Conservation (phyloP, 2,113 vertebrate species). For the Elephantulus edwardii region DNA sequence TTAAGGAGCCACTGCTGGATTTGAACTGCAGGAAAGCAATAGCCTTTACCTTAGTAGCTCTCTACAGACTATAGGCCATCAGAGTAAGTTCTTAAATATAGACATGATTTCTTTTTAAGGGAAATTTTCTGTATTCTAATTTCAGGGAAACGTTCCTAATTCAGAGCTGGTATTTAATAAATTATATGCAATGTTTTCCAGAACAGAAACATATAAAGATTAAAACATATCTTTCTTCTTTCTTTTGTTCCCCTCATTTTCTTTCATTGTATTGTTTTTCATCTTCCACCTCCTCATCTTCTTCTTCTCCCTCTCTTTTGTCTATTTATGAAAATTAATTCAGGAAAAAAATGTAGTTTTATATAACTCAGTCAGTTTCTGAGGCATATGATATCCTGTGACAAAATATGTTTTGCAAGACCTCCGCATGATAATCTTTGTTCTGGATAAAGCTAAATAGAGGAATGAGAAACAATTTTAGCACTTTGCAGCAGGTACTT, state of each 20-base stretch:
- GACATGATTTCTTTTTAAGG: not conserved
- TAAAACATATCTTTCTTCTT: not conserved
- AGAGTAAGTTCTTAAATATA: not conserved
- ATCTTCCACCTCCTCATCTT: not conserved
- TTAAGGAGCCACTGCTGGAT: no score
- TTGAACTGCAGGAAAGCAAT: no score
- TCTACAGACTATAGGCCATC: no score
- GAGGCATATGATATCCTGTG: not conserved
- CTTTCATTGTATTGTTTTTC: no score
- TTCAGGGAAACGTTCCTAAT: not conserved
- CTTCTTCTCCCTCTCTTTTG: not conserved
- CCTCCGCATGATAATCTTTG: not conserved
- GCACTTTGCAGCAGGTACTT: not conserved
- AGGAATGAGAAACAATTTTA: not conserved
- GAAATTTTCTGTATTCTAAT: not conserved
- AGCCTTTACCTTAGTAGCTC: no score
- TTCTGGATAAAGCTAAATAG: not conserved
- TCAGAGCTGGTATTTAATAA: not conserved
- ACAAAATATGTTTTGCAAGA: not conserved
- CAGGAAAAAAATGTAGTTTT: not conserved
- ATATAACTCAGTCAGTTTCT: not conserved
- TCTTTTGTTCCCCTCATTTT: no score
- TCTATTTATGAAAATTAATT: not conserved
- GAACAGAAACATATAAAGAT: not conserved
- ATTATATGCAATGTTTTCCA: not conserved